Evolutionary conservation across 1,140 invertebrate genomes (phyloP), one percentile per base, ranked within the genome.

Genomic region (Drosophila ananassae): DNA sequence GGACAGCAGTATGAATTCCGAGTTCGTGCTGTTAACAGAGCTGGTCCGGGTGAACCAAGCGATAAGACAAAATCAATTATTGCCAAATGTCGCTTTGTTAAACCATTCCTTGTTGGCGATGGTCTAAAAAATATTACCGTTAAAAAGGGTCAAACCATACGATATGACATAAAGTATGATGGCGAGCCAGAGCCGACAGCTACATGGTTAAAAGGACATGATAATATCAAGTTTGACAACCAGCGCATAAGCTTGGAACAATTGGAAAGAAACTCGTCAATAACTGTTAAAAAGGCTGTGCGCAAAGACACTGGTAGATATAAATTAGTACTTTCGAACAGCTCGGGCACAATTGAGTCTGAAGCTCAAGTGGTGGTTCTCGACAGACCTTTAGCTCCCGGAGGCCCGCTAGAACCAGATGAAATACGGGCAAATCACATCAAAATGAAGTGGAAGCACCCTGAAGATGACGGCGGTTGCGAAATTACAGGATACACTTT

Each of bases 1-100:
- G 98, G 98, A 17, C 95, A 95, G 57, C 97, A 98, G 72, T 99
- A 99, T 83, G 98, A 99, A 93, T 99, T 99, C 93, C 94, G 99
- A 73, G 96, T 99, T 44, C 95, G 97, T 73, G 99, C 99, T 55
- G 95, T 99, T 53, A 99, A 99, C 93, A 98, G 98, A 92, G 98
- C 96, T 57, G 98, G 98, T 51, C 97, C 97, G 90, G 97, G 98
- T 89, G 97, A 97, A 93, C 97, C 98, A 4, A 98, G 97, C 82
- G 97, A 99, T 69, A 95, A 96, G 37, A 99, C 98, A 10, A 98
- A 99, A 92, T 96, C 98, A 48, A 97, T 99, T 68, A 96, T 98
- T 82, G 98, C 98, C 53, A 99, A 99, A 93, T 97, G 97, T 75
- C 94, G 98, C 93, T 98, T 98, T 82, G 97, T 99, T 3, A 98